Base-by-base conservation (phyloP, 2,113 vertebrate genomes). In the Helogale parvula region DNA sequence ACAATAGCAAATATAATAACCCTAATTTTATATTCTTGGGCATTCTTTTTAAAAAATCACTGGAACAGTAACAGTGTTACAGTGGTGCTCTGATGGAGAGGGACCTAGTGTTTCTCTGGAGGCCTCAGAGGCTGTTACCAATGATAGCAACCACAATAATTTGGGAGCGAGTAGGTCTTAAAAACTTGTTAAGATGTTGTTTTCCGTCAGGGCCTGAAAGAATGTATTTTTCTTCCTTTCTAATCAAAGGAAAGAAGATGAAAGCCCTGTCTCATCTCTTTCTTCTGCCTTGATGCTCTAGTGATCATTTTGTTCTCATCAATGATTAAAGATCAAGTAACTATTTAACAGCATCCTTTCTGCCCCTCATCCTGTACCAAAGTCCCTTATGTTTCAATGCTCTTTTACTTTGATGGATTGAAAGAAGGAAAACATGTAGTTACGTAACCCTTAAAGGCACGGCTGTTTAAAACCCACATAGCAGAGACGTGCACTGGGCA, bases 51-150 rank as follows among this genome's bases (percentile, higher is more conserved):
- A 17, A 1, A 54, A 54, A 15, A 87, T 92, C 33, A 2, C 1
- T 16, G 21, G 35, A 2, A n/a, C 10, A 9, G 7, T 23, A 41
- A 27, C 9, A n/a, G n/a, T 65, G 27, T 4, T 21, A 8, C 0
- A 3, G 10, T 0, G 14, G 2, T 2, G 5, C 19, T 33, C 14
- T 23, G 1, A n/a, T 11, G 35, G 3, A 54, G 57, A 45, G 4
- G 11, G 54, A 69, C 25, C 29, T 21, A 27, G 0, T 33, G 8
- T 27, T 45, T 57, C 81, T 54, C 14, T 54, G 65, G 35, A 81
- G n/a, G 41, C 31, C 31, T 19, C 33, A 17, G 63, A 38, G 15
- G 69, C 33, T 68, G 38, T 54, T 85, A 77, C 60, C 14, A 3
- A 15, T n/a, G 52, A 27, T 2, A 23, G 10, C 1, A 66, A 15